Evolutionary conservation across 2,888 invertebrate species (phyloP), one percentile per base, ranked within the genome.

Genomic region (Abscondita cerata): DNA sequence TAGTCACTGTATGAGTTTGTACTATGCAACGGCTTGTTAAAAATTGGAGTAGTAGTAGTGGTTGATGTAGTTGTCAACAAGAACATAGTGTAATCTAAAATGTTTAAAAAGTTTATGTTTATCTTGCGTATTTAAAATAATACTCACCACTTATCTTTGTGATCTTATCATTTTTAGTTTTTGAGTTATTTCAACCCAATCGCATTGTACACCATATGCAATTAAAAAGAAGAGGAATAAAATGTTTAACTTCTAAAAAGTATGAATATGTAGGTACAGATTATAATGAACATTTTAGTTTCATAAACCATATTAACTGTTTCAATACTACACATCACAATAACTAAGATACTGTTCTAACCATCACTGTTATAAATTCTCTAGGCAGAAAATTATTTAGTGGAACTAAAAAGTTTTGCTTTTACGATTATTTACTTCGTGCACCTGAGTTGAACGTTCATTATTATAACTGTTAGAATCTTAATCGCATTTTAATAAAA

Each of bases 151-250:
- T 31, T n/a, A 38, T 62, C 13, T 33, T 55, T 11, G 51, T 48
- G 18, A 8, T 8, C 44, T 48, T 50, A 13, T 46, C 51, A 1
- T 19, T 18, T 16, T 13, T 33, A 11, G 44, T 11, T 25, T 19
- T 56, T 72, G 73, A 6, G 68, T 60, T 53, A 76, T 72, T 70
- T 75, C 73, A 2, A 76, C 69, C 76, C 76, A 75, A 12, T 75
- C 74, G 60, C 71, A 62, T 20, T 58, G 54, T 6, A 61, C 63
- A 25, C 51, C 47, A 25, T 66, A 44, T 9, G 67, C 58, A 57
- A 25, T 25, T 25, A 25, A 25, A 25, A 25, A 25, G 2, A 25
- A 2, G 6, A 25, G 2, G 2, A 25, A 2, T 25, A 25, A 25
- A 2, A 6, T 25, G 2, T 25, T 25, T 25, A 25, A 25, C 25